Base-by-base conservation (phyloP, 2,113 vertebrate genomes). In the Epinephelus fuscoguttatus region DNA sequence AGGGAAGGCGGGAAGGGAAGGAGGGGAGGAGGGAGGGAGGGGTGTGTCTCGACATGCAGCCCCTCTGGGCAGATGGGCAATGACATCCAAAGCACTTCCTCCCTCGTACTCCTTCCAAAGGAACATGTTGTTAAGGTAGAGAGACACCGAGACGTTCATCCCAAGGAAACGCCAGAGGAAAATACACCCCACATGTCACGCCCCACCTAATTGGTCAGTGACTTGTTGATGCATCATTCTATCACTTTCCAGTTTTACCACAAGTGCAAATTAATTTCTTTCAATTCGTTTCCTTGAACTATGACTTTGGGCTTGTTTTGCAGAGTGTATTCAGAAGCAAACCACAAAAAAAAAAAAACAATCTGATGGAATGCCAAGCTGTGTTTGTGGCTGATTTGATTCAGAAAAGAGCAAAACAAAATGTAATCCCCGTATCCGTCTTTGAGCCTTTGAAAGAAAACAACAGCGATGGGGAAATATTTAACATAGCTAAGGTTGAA, bases 11-110 rank as follows among this genome's bases (percentile, higher is more conserved):
- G 84, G 76, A 69, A 62, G 67, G 70, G 67, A 72, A 50, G 68
- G 74, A 68, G 69, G 27, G 70, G 55, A 37, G 82, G 33, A 37
- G 33, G 42, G 42, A 45, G 77, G 83, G 78, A 69, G 55, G 75
- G 80, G 84, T 60, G 85, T 80, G 94, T 85, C 84, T 92, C 82
- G 59, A 93, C 93, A 93, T 25, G 94, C 92, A 95, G 80, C 87
- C 92, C 93, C 89, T 94, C 91, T 88, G 87, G 93, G 93, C 79
- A 93, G 85, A 91, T 53, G 84, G 91, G 90, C 86, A 88, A 73
- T 76, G 84, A 92, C 91, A 90, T 93, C 85, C 86, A 89, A 92
- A 92, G 91, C 85, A 94, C 92, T 94, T 94, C 93, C 94, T 93
- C 69, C 77, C 77, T 63, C 66, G 40, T 19, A 42, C 71, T 77